Evolutionary conservation across 2,888 invertebrate genomes (phyloP).

Genomic region (Limnephilus lunatus): DNA sequence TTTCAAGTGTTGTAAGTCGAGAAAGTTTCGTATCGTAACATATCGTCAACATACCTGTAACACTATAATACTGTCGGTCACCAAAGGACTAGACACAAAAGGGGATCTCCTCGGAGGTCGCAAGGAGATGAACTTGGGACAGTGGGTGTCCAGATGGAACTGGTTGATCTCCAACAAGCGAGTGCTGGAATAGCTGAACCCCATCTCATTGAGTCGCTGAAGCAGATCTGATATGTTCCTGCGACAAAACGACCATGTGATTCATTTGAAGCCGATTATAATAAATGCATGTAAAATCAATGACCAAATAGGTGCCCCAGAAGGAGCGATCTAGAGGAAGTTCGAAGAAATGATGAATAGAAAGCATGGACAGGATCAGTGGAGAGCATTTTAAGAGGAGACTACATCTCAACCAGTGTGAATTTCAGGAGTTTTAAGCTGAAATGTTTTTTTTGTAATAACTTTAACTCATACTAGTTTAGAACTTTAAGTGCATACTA

Average conservation of each 20-base stretch:
- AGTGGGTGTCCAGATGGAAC: constrained; percentile 78
- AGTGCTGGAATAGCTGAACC: constrained; percentile 73
- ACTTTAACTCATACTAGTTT: too few relatives aligned
- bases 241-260: constrained; percentile 47
- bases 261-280: not conserved
- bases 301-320: not conserved
- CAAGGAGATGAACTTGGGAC: constrained; percentile 79
- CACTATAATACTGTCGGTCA: constrained; percentile 74
- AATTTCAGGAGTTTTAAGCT: too few relatives aligned
- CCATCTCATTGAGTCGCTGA: constrained; percentile 73
- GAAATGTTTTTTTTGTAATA: not conserved
- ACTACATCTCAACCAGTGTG: too few relatives aligned
- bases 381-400: too few relatives aligned
- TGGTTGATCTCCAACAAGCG: constrained; percentile 74
- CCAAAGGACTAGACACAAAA: constrained; percentile 73
- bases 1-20: too few relatives aligned
- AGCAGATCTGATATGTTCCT: constrained; percentile 75
- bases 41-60: constrained; percentile 73
- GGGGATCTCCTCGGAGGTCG: constrained; percentile 72
- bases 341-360: not conserved
- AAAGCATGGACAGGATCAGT: too few relatives aligned
- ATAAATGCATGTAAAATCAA: not conserved
- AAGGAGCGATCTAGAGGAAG: not conserved
- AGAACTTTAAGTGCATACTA: too few relatives aligned
- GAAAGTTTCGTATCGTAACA: too few relatives aligned